A percentile compares a stretch with the other conserved stretches of the same genome.
Evolutionary conservation across 2,113 vertebrate species (phyloP).

Genomic region (Scomber colias): DNA sequence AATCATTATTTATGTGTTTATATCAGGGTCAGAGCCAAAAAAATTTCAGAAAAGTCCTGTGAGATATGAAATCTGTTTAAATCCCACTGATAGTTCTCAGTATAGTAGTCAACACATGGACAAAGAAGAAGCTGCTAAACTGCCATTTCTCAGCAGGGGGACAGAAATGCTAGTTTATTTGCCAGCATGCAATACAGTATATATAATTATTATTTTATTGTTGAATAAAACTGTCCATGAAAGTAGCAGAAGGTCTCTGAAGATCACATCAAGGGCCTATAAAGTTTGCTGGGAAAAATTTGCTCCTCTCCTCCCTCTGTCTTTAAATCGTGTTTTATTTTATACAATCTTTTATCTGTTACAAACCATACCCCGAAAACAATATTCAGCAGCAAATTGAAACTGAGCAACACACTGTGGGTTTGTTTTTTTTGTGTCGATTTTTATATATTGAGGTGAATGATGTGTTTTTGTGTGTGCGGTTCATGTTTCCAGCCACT

Average conservation of each 20-base stretch:
- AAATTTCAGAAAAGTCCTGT: conserved; percentile 10
- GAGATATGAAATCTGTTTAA: neutral
- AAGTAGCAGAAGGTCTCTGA: conserved; percentile 31
- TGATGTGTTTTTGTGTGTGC: neutral
- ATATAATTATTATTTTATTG: conserved; percentile 38
- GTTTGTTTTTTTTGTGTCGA: neutral
- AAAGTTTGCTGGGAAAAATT: conserved; percentile 24
- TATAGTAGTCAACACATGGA: neutral
- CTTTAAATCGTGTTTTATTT: conserved; percentile 34
- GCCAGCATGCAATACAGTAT: conserved; percentile 21
- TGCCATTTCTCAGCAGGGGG: conserved; percentile 25
- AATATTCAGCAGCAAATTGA: conserved; percentile 2
- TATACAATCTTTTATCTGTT: conserved; percentile 26
- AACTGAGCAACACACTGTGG: neutral
- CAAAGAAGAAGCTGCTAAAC: neutral
- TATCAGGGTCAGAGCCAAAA: neutral
- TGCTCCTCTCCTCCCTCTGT: neutral
- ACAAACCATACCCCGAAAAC: conserved; percentile 12
- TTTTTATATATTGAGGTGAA: neutral
- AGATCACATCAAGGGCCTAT: conserved; percentile 24
- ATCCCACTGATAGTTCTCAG: neutral
- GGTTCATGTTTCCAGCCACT: conserved; percentile 28
- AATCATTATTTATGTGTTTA: conserved; percentile 9
- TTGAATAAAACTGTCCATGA: conserved; percentile 46
- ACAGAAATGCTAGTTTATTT: conserved; percentile 42